These are phyloP conservation scores for Drosophila macrothrix DNA, from an alignment of 2,888 invertebrate genomes.

Conservation along the genomic window DNA sequence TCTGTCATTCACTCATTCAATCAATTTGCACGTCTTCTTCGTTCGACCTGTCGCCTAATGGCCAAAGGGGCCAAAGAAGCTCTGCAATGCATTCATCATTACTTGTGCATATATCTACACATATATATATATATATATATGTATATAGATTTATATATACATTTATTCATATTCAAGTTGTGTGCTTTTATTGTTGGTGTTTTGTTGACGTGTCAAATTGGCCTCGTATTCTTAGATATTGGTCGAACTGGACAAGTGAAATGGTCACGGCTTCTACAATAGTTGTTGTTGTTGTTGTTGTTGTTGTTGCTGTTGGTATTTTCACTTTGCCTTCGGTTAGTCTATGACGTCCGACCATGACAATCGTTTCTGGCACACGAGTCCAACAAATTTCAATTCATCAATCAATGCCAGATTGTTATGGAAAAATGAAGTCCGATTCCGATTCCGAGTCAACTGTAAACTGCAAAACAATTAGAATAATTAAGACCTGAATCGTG, in stretches of 20 bases:
- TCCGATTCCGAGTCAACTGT: conserved; percentile 4
- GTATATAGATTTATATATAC: background rate
- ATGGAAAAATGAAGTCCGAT: conserved; percentile 16
- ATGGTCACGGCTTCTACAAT: conserved; percentile 33
- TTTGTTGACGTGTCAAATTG: conserved; percentile 56
- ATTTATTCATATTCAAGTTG: conserved; percentile 62
- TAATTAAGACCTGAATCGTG: conserved; percentile 57
- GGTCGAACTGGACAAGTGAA: conserved; percentile 60
- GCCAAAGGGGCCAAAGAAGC: conserved; percentile 1
- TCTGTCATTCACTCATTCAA: conserved; percentile 65
- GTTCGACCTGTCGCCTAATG: conserved; percentile 11
- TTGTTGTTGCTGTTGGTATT: conserved; percentile 11
- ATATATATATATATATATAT: conserved; percentile 3
- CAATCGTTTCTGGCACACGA: conserved; percentile 34
- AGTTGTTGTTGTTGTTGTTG: conserved; percentile 12
- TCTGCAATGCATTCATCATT: conserved; percentile 8
- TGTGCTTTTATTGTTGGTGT: conserved; percentile 38
- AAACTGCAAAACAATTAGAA: conserved; percentile 66
- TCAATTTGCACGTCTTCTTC: conserved; percentile 67
- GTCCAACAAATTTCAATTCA: conserved; percentile 46
- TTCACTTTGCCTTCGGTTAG: conserved; percentile 25
- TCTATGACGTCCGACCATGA: conserved; percentile 14
- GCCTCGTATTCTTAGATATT: conserved; percentile 35
- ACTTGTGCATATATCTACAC: background rate
- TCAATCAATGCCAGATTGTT: conserved; percentile 64